Evolutionary conservation across 2,888 invertebrate genomes (phyloP).

Genomic region (Bimastos eiseni): DNA sequence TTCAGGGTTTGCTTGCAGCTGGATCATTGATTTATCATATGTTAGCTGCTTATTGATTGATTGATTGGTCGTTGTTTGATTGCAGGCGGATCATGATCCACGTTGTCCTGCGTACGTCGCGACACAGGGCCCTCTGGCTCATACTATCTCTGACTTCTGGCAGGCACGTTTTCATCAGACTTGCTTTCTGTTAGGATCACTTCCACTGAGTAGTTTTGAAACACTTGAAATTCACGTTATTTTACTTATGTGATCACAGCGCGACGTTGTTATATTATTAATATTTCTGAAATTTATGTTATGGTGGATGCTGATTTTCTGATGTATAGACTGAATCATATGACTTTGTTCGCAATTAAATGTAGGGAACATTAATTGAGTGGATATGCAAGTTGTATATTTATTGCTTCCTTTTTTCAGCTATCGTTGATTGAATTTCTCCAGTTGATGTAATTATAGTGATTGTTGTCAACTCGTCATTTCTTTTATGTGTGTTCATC

Average conservation of each 20-base stretch:
- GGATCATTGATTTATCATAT: no score
- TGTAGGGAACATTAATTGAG: background rate
- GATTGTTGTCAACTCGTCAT: background rate
- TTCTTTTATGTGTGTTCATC: constrained; percentile 32
- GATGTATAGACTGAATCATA: background rate
- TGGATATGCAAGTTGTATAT: background rate
- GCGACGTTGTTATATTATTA: background rate
- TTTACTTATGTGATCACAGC: background rate
- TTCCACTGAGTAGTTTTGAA: background rate
- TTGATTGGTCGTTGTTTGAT: background rate
- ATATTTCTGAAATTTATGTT: background rate
- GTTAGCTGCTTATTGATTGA: background rate
- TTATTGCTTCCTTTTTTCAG: background rate
- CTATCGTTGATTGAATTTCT: background rate
- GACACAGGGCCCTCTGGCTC: constrained; percentile 28
- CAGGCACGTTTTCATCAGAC: constrained; percentile 41
- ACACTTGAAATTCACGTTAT: background rate
- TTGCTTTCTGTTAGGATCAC: background rate
- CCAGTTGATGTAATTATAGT: background rate
- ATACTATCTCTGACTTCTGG: constrained; percentile 32
- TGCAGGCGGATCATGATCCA: constrained; percentile 32
- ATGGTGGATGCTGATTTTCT: background rate
- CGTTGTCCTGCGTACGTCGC: constrained; percentile 31
- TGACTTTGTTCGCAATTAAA: background rate
- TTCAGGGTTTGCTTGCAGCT: no score